phyloP scores from a whole-genome alignment of 2,113 vertebrate genomes.

The Callipepla squamata region DNA sequence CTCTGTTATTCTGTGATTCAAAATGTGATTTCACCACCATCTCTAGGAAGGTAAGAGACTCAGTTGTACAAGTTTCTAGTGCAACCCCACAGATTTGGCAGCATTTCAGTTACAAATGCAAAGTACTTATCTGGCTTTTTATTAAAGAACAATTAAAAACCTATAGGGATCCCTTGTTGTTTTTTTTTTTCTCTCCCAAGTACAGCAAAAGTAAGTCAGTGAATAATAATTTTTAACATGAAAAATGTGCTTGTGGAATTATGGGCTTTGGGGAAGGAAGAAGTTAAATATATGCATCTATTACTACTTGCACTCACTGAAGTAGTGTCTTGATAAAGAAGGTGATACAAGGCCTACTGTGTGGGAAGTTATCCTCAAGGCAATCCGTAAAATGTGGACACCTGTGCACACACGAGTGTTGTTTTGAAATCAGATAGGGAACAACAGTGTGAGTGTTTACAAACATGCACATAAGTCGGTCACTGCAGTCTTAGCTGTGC shows the following conservation, averaged over 20 bases:
- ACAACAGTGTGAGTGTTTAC: background rate
- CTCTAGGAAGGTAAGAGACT: background rate
- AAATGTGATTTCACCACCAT: background rate
- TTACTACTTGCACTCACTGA: background rate
- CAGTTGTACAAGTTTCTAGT: background rate
- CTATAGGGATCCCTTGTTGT: background rate
- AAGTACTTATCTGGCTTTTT: background rate
- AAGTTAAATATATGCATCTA: background rate
- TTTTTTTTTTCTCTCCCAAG: background rate
- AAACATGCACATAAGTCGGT: background rate
- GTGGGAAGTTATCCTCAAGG: background rate
- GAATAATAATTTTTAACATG: background rate
- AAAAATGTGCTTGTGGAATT: background rate
- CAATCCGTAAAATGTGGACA: background rate
- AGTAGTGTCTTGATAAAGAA: background rate
- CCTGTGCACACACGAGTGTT: background rate
- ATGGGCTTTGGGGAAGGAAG: background rate
- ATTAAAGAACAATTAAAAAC: background rate
- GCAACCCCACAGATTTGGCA: background rate
- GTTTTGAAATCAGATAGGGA: background rate
- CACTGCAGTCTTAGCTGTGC: background rate
- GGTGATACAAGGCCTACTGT: background rate
- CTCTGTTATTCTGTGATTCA: background rate
- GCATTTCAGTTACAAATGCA: background rate
- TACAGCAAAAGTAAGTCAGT: background rate